A percentile compares a stretch with the other conserved stretches of the same genome.
Conservation (phyloP, 2,888 invertebrate genomes). For the Zaprionus lineosus region DNA sequence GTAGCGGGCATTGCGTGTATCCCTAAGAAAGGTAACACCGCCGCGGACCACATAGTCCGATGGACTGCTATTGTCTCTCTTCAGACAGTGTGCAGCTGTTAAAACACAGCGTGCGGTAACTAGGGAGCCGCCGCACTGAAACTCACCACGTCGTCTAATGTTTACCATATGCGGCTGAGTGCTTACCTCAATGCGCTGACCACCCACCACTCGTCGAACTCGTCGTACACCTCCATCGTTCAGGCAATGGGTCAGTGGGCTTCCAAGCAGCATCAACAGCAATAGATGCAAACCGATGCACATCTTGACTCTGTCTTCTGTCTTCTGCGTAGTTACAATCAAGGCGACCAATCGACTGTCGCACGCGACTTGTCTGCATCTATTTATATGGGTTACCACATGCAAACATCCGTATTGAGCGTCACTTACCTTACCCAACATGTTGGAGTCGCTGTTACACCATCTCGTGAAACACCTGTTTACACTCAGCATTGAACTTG, state of each 20-base stretch:
- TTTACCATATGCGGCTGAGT: slow-evolving; percentile 74
- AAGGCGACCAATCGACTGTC: slow-evolving; percentile 23
- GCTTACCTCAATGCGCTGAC: slow-evolving; percentile 49
- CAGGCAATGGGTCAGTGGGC: not conserved
- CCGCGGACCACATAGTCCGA: slow-evolving; percentile 66
- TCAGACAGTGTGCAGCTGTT: slow-evolving; percentile 79
- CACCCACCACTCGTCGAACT: slow-evolving; percentile 76
- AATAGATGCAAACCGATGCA: not conserved
- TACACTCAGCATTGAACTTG: slow-evolving; percentile 64
- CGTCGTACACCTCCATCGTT: slow-evolving; percentile 11
- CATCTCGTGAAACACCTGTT: slow-evolving; percentile 46
- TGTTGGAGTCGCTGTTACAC: slow-evolving; percentile 12
- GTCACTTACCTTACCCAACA: slow-evolving; percentile 58
- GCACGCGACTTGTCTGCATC: slow-evolving; percentile 6
- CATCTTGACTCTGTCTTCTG: slow-evolving; percentile 24
- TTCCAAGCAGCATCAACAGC: slow-evolving; percentile 19
- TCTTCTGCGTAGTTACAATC: not conserved
- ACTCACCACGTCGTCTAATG: slow-evolving; percentile 60
- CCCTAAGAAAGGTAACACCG: slow-evolving; percentile 65
- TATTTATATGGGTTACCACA: slow-evolving; percentile 36
- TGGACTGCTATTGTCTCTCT: slow-evolving; percentile 26
- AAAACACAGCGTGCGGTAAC: slow-evolving; percentile 71
- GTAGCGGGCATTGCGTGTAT: slow-evolving; percentile 52
- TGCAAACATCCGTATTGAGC: slow-evolving; percentile 1
- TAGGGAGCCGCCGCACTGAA: slow-evolving; percentile 79